Conservation (phyloP, 2,797 vertebrate species). For the Rhincodon typus region DNA sequence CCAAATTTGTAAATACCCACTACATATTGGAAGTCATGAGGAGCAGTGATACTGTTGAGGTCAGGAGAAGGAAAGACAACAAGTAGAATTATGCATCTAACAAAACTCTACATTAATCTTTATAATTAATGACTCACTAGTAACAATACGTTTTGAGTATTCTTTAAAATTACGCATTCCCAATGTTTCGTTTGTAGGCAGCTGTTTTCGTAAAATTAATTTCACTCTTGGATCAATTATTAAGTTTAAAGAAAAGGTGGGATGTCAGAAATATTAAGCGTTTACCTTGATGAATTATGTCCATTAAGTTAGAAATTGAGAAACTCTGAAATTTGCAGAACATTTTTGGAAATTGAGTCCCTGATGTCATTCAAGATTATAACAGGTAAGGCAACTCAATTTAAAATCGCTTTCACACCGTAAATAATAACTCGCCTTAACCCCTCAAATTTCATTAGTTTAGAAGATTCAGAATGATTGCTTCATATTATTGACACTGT, state of each 20-base stretch:
- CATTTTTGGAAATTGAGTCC: neutral
- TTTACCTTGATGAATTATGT: neutral
- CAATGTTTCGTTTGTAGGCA: neutral
- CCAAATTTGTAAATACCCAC: neutral
- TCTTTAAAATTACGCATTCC: neutral
- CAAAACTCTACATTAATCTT: neutral
- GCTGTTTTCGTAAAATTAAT: neutral
- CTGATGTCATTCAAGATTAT: neutral
- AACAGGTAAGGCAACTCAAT: neutral
- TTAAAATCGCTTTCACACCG: neutral
- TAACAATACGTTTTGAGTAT: neutral
- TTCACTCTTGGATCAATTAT: neutral
- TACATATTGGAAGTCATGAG: neutral
- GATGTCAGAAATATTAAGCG: neutral
- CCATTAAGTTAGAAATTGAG: neutral
- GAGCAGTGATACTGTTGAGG: neutral
- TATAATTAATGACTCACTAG: neutral
- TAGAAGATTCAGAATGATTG: neutral
- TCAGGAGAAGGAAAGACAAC: neutral
- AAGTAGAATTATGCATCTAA: neutral
- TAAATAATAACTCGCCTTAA: neutral
- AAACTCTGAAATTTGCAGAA: neutral
- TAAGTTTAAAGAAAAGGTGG: neutral
- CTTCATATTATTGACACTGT: neutral
- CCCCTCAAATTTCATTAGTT: neutral